phyloP scores from a whole-genome alignment of 2,888 invertebrate genomes.

The Gerris lacustris region DNA sequence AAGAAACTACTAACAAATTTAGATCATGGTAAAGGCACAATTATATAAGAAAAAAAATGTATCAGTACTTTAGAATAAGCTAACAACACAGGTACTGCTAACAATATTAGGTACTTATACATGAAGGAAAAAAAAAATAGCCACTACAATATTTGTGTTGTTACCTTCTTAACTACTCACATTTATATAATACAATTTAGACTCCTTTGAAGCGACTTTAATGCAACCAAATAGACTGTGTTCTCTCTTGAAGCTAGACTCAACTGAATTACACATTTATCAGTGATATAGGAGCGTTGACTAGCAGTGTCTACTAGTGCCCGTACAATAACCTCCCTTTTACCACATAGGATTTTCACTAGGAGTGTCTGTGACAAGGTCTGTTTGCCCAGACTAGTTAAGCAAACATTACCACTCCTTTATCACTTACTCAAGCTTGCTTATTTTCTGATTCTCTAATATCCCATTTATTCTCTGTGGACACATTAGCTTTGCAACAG shows the following conservation, averaged over 20 bases:
- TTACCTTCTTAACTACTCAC: constrained; percentile 3
- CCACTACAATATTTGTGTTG: not conserved
- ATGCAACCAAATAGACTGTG: constrained; percentile 16
- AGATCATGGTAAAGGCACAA: no score
- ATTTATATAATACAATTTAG: not conserved
- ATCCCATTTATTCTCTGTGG: not conserved
- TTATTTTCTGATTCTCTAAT: not conserved
- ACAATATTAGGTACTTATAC: no score
- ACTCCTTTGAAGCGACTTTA: not conserved
- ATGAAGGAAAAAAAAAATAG: no score
- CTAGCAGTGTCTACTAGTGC: not conserved
- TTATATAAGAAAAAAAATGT: no score
- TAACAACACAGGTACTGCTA: no score
- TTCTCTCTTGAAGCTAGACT: not conserved
- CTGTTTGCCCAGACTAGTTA: not conserved
- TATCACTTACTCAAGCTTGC: not conserved
- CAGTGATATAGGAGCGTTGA: not conserved
- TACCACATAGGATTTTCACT: not conserved
- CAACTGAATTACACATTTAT: not conserved
- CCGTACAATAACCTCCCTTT: not conserved
- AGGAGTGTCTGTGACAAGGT: not conserved
- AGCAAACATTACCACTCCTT: not conserved
- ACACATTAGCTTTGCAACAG: not conserved
- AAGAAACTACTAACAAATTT: no score
- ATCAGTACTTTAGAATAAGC: no score